phyloP scores from a whole-genome alignment of 2,888 invertebrate species.

The Parthenolecanium corni region DNA sequence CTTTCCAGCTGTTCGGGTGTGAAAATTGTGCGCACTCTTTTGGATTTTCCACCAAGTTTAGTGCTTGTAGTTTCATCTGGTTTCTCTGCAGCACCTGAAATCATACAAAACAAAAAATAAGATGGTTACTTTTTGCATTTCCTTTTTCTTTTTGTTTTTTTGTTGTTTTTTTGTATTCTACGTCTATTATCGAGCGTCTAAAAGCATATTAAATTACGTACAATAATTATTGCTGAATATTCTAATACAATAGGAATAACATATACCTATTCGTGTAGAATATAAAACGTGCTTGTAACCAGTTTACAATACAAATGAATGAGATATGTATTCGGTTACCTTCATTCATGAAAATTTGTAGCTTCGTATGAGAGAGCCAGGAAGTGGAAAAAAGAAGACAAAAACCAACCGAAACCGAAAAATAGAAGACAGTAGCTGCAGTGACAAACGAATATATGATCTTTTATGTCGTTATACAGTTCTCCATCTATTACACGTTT shows the following conservation, averaged over 20 bases:
- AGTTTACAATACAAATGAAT: conserved; percentile 4
- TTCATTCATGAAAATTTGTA: no score
- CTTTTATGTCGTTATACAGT: no score
- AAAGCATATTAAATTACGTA: conserved; percentile 14
- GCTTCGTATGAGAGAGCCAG: not conserved
- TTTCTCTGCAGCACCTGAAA: conserved; percentile 22
- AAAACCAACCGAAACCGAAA: no score
- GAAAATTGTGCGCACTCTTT: conserved; percentile 89
- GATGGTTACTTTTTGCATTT: no score
- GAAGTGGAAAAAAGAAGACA: conserved; percentile 1
- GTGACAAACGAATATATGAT: not conserved
- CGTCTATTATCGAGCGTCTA: conserved; percentile 16
- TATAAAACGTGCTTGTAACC: not conserved
- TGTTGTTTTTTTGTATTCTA: not conserved
- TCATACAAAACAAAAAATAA: not conserved
- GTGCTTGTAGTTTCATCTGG: conserved; percentile 13
- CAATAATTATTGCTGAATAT: no score
- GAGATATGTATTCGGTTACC: no score
- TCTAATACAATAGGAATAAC: no score
- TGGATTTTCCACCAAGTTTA: conserved; percentile 39
- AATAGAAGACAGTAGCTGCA: conserved; percentile 12
- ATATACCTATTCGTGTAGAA: not conserved
- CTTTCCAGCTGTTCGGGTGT: conserved; percentile 91
- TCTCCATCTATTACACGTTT: not conserved
- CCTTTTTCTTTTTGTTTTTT: no score